phyloP scores from a whole-genome alignment of 2,113 vertebrate genomes.

The Syngnathus scovelli region DNA sequence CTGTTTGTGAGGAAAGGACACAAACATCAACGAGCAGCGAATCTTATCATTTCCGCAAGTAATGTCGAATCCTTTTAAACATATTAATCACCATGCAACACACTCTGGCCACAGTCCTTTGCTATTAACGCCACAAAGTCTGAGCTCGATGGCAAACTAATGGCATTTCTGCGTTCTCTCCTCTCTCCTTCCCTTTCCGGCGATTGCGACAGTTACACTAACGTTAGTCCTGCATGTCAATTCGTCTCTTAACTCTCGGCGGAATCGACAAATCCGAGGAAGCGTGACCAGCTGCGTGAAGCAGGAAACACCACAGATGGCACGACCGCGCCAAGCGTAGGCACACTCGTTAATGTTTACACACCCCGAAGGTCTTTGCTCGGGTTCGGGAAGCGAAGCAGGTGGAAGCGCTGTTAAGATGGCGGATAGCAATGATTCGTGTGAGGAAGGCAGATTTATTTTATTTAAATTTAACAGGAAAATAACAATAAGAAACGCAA shows the following conservation, averaged over 20 bases:
- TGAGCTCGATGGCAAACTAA: conserved; percentile 27
- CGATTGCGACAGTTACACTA: conserved; percentile 23
- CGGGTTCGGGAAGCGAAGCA: conserved; percentile 12
- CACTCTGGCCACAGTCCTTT: conserved; percentile 8
- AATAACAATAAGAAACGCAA: background rate
- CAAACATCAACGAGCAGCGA: too few species aligned
- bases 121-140: conserved; percentile 29
- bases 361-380: conserved; percentile 36
- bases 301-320: conserved; percentile 35
- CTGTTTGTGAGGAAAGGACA: background rate
- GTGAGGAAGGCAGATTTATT: background rate
- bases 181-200: conserved; percentile 15
- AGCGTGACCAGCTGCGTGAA: conserved; percentile 15
- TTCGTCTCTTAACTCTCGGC: conserved; percentile 17
- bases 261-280: conserved; percentile 26
- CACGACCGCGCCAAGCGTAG: conserved; percentile 12
- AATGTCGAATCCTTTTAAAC: conserved; percentile 50
- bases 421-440: background rate
- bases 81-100: conserved; percentile 39
- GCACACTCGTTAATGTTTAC: conserved; percentile 47
- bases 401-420: conserved; percentile 1
- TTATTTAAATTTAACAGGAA: background rate
- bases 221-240: conserved; percentile 32
- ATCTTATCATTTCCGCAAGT: conserved; percentile 29
- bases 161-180: conserved; percentile 16